phyloP scores from a whole-genome alignment of 2,888 invertebrate species.

The Petrophora chlorosata region DNA sequence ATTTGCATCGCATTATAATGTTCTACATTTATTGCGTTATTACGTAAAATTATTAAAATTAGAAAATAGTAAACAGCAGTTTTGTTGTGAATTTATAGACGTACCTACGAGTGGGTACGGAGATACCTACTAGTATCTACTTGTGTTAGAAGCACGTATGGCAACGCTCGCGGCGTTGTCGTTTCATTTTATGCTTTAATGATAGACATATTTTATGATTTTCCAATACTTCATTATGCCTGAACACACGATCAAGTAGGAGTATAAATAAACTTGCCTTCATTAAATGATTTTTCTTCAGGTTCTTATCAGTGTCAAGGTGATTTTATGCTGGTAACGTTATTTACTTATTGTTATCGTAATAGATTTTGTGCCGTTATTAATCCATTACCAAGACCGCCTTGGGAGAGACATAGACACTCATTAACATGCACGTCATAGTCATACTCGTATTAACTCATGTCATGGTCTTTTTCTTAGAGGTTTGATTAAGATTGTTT shows the following conservation, averaged over 20 bases:
- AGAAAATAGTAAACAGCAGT: slow-evolving; percentile 65
- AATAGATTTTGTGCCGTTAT: slow-evolving; percentile 20
- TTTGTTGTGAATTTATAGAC: slow-evolving; percentile 52
- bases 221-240: slow-evolving; percentile 51
- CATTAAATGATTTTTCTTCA: slow-evolving; percentile 37
- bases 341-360: slow-evolving; percentile 16
- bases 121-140: slow-evolving; percentile 21
- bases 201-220: slow-evolving; percentile 51
- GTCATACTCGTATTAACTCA: no score
- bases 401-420: no score
- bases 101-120: slow-evolving; percentile 35
- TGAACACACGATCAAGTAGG: slow-evolving; percentile 38
- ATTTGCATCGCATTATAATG: slow-evolving; percentile 71
- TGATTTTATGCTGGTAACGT: slow-evolving; percentile 9
- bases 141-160: slow-evolving; percentile 46
- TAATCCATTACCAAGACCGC: slow-evolving; percentile 7
- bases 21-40: slow-evolving; percentile 64
- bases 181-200: slow-evolving; percentile 46
- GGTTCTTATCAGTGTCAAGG: slow-evolving; percentile 31
- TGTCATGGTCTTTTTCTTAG: no score
- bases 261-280: slow-evolving; percentile 26
- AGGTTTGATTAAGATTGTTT: no score
- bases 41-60: slow-evolving; percentile 69
- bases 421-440: no score
- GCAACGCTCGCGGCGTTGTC: slow-evolving; percentile 47